Percentiles rank a stretch among this genome's conserved stretches.
Conservation (phyloP, 2,113 vertebrate genomes). For the Solenodon paradoxus region DNA sequence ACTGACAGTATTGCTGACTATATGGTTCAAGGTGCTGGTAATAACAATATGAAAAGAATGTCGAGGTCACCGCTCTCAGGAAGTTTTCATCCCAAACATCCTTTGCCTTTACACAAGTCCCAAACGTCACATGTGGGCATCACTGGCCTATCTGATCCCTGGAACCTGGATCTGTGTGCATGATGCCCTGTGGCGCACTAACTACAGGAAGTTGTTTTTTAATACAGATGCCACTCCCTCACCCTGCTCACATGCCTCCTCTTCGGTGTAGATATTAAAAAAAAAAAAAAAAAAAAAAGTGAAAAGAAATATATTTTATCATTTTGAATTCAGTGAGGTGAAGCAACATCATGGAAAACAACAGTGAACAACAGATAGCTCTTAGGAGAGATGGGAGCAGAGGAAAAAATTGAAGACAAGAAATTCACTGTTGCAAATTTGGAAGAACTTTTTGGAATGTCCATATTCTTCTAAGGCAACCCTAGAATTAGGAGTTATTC, state of each 20-base stretch:
- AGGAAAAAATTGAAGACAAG: background rate
- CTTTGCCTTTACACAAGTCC: background rate
- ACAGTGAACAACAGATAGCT: background rate
- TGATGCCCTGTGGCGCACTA: accelerated
- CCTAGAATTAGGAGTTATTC: constrained; percentile 24
- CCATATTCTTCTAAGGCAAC: background rate
- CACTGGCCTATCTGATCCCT: background rate
- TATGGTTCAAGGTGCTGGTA: background rate
- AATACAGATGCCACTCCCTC: background rate
- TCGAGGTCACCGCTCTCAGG: background rate
- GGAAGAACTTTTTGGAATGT: background rate
- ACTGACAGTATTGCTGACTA: background rate
- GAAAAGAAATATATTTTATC: background rate
- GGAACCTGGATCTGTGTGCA: background rate
- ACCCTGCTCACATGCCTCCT: background rate
- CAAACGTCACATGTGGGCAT: background rate
- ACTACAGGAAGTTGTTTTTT: background rate
- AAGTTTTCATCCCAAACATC: background rate
- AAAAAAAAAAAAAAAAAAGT: too few relatives aligned
- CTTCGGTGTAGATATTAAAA: background rate
- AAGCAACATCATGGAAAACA: background rate
- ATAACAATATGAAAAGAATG: background rate
- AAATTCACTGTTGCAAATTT: background rate
- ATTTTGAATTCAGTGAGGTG: background rate
- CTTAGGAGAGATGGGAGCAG: background rate